Percentiles rank a stretch among this genome's conserved stretches.
Evolutionary conservation across 2,797 vertebrate species (phyloP).

Genomic region (Vultur gryphus): DNA sequence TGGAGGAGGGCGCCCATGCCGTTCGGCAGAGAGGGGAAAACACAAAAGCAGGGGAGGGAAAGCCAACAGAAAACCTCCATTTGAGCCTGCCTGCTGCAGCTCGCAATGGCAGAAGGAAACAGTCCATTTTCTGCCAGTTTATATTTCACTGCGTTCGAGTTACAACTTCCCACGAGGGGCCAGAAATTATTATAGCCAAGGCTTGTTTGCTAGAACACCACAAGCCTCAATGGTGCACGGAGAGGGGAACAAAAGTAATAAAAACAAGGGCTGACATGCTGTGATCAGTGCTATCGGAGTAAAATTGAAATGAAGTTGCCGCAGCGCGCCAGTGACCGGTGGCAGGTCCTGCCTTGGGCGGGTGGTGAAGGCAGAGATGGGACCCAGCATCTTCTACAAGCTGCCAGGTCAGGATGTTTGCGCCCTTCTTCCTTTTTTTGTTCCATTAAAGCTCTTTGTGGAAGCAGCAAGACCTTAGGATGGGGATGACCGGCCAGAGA

Average conservation of each 20-base stretch:
- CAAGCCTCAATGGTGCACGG: neutral
- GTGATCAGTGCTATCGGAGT: neutral
- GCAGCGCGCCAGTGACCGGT: rapidly evolving
- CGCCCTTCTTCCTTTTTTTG: neutral
- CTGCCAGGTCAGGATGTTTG: rapidly evolving
- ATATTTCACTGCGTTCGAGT: neutral
- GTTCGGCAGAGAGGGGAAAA: neutral
- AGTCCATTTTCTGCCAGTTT: neutral
- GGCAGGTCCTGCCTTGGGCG: neutral
- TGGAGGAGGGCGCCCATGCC: neutral
- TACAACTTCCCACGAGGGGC: neutral
- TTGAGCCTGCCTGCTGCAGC: neutral
- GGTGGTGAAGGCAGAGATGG: neutral
- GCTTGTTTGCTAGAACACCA: neutral
- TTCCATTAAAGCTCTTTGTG: neutral
- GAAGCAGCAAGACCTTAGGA: neutral
- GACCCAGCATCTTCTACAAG: neutral
- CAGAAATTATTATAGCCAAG: neutral
- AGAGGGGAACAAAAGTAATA: neutral
- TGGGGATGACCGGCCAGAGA: rapidly evolving
- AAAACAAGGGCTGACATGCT: neutral
- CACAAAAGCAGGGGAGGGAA: neutral
- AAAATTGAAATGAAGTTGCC: neutral
- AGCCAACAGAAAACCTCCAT: neutral
- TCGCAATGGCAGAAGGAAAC: neutral